Conservation (phyloP, 92 coral and sea anemone genomes). For the Porites cylindrica region DNA sequence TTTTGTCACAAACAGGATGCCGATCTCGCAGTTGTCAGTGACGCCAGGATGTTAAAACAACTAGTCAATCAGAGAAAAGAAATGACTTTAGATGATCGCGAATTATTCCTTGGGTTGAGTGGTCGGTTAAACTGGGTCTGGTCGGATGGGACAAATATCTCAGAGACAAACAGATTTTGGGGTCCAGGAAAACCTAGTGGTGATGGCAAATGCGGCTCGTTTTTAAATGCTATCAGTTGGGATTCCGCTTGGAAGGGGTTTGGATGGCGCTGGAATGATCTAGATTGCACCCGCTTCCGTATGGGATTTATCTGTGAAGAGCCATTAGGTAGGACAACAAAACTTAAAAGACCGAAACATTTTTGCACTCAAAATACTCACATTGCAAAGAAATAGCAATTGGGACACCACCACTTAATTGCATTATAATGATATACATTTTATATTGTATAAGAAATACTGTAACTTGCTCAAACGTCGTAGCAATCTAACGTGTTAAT, state of each 20-base stretch:
- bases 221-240: conserved; percentile 36
- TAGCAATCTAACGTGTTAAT: no score
- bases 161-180: not conserved
- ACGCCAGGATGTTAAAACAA: not conserved
- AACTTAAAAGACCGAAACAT: not conserved
- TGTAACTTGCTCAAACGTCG: no score
- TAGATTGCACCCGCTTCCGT: not conserved
- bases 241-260: conserved; percentile 28
- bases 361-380: no score
- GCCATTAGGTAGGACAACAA: conserved; percentile 7
- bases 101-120: conserved; percentile 16
- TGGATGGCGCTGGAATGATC: conserved; percentile 55
- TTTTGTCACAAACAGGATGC: conserved; percentile 15
- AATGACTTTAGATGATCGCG: not conserved
- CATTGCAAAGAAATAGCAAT: no score
- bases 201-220: conserved; percentile 35
- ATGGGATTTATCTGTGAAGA: conserved; percentile 42
- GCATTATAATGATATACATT: no score
- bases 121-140: conserved; percentile 38
- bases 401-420: no score
- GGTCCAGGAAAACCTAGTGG: conserved; percentile 40
- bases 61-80: not conserved
- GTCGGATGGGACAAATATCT: conserved; percentile 2
- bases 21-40: conserved; percentile 29
- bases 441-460: no score